A percentile compares a stretch with the other conserved stretches of the same genome.
These are phyloP conservation scores for Sebastes steindachneri DNA, from an alignment of 2,797 vertebrate genomes.

Conservation along the genomic window DNA sequence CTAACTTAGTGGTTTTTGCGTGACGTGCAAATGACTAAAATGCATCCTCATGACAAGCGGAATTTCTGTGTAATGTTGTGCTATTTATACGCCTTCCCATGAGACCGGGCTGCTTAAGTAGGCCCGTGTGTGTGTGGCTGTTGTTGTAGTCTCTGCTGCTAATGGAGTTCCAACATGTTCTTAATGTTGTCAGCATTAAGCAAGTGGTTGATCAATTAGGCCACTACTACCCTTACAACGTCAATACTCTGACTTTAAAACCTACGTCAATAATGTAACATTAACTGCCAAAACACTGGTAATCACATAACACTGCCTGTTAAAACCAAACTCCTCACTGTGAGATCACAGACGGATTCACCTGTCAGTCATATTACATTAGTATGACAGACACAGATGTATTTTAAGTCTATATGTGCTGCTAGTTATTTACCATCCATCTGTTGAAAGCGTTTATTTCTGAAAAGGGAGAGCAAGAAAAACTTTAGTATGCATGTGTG, in stretches of 20 bases:
- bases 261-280: constrained; percentile 54
- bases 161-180: constrained; percentile 64
- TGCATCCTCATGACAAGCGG: too few species aligned
- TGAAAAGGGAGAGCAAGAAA: constrained; percentile 4
- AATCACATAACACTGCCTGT: constrained; percentile 13
- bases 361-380: not conserved
- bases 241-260: constrained; percentile 66
- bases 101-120: too few species aligned
- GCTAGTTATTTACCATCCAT: not conserved
- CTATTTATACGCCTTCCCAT: too few species aligned
- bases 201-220: constrained; percentile 70
- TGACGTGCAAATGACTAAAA: too few species aligned
- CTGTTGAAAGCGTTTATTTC: not conserved
- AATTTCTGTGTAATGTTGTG: too few species aligned
- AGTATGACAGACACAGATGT: not conserved
- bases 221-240: constrained; percentile 66
- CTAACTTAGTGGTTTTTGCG: too few species aligned
- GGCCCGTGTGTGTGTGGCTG: not conserved
- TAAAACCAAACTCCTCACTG: not conserved
- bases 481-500: not conserved
- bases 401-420: not conserved
- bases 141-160: not conserved
- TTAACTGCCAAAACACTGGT: constrained; percentile 49
- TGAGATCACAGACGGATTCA: not conserved
- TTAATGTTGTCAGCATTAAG: constrained; percentile 76